These are phyloP conservation scores for Tetramorium bicarinatum DNA, from an alignment of 2,888 invertebrate genomes.

Conservation along the genomic window DNA sequence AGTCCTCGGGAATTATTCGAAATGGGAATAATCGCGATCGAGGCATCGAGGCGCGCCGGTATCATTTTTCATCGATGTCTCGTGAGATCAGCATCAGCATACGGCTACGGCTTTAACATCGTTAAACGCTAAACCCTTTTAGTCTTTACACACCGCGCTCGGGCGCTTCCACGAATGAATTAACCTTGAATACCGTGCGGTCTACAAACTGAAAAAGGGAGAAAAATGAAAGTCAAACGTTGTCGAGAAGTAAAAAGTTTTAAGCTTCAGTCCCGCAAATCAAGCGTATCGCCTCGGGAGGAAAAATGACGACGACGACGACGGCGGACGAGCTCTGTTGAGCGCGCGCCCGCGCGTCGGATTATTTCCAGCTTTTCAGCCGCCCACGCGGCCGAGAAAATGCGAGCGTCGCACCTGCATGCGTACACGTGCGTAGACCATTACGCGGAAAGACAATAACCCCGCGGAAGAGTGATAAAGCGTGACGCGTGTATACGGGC, in stretches of 20 bases:
- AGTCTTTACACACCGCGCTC: conserved; percentile 38
- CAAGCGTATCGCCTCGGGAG: conserved; percentile 48
- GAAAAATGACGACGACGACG: conserved; percentile 36
- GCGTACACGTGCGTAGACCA: conserved; percentile 57
- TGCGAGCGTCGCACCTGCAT: conserved; percentile 58
- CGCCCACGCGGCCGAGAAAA: conserved; percentile 50
- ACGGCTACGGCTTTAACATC: conserved; percentile 24
- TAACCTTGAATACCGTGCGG: conserved; percentile 50
- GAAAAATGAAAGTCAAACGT: conserved; percentile 22
- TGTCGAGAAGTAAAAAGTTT: conserved; percentile 49
- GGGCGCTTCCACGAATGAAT: conserved; percentile 45
- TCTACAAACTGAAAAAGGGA: conserved; percentile 38
- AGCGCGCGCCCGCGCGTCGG: not conserved
- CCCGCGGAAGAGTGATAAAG: conserved; percentile 82
- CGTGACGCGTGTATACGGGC: conserved; percentile 81
- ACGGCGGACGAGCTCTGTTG: conserved; percentile 17
- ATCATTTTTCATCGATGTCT: conserved; percentile 47
- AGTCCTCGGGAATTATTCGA: conserved; percentile 64
- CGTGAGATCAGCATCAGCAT: conserved; percentile 34
- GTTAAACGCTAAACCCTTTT: conserved; percentile 40
- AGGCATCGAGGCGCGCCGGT: conserved; percentile 5
- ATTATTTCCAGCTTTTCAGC: conserved; percentile 54
- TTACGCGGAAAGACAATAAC: conserved; percentile 81
- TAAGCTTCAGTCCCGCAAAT: conserved; percentile 51
- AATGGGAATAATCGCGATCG: conserved; percentile 74